Percentiles rank a stretch among this genome's conserved stretches.
Evolutionary conservation across 2,888 invertebrate genomes (phyloP).

Genomic region (Noctua janthe): DNA sequence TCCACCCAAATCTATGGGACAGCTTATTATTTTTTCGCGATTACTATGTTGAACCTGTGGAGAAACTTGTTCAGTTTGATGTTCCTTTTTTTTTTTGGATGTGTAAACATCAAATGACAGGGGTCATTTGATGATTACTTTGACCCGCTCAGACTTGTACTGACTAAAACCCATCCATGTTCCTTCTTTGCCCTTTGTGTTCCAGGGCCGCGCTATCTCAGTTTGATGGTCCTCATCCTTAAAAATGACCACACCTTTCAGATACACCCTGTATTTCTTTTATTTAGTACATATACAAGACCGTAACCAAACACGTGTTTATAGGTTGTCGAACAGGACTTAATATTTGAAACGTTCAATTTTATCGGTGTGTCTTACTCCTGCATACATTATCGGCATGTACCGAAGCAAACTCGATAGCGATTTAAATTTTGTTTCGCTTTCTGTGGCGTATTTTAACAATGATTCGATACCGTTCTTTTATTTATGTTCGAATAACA

Average conservation of each 20-base stretch:
- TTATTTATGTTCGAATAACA: slow-evolving; percentile 48
- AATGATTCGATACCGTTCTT: slow-evolving; percentile 44
- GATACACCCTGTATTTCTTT: slow-evolving; percentile 53
- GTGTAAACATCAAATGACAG: too few species aligned
- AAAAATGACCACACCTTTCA: background rate
- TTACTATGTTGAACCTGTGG: background rate
- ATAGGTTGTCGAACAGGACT: slow-evolving; percentile 70
- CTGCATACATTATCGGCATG: slow-evolving; percentile 54
- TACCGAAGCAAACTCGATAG: slow-evolving; percentile 51
- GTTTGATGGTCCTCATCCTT: background rate
- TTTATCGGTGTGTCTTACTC: slow-evolving; percentile 56
- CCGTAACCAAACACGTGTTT: slow-evolving; percentile 71
- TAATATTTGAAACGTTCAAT: slow-evolving; percentile 64
- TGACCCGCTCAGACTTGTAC: too few species aligned
- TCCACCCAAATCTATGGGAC: background rate
- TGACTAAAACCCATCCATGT: too few species aligned
- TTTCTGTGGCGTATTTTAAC: slow-evolving; percentile 58
- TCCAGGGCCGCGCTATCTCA: too few species aligned
- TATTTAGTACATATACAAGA: slow-evolving; percentile 63
- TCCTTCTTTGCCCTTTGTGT: too few species aligned
- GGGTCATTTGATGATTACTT: too few species aligned
- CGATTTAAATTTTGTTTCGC: slow-evolving; percentile 62
- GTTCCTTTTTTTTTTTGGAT: too few species aligned
- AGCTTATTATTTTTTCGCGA: background rate
- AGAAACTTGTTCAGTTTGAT: background rate